A percentile compares a stretch with the other conserved stretches of the same genome.
Conservation (phyloP, 2,797 vertebrate species). For the Siniperca undulata region DNA sequence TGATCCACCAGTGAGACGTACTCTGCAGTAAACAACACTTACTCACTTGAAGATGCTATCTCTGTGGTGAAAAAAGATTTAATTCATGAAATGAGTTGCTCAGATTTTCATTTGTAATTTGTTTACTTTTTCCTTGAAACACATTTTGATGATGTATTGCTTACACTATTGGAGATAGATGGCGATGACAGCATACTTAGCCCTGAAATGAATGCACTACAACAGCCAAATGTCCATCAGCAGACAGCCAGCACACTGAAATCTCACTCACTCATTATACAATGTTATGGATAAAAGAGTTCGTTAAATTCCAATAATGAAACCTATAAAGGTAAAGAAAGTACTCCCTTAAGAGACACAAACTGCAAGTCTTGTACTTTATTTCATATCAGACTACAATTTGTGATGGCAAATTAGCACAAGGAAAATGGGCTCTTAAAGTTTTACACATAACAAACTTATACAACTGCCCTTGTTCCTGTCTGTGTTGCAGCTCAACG, state of each 20-base stretch:
- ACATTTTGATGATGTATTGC: conserved; percentile 11
- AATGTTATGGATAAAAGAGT: neutral
- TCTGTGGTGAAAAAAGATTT: conserved; percentile 4
- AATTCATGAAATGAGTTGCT: conserved; percentile 7
- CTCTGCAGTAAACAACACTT: conserved; percentile 43
- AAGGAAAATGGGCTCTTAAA: conserved; percentile 8
- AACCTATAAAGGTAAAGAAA: conserved; percentile 7
- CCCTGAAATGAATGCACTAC: conserved; percentile 5
- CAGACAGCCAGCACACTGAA: neutral
- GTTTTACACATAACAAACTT: conserved; percentile 10
- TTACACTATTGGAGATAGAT: neutral
- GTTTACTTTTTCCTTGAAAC: conserved; percentile 1
- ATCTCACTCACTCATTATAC: neutral
- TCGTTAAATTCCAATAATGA: neutral
- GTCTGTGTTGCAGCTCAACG: neutral
- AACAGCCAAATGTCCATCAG: conserved; percentile 22
- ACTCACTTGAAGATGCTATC: conserved; percentile 14
- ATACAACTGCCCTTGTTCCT: neutral
- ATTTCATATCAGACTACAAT: neutral
- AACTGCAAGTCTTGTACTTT: conserved; percentile 6
- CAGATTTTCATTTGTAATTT: neutral
- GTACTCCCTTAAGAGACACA: neutral
- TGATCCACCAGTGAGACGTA: conserved; percentile 60
- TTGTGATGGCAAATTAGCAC: conserved; percentile 13
- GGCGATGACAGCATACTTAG: conserved; percentile 14